Conservation (phyloP, 2,888 invertebrate species). For the Chrysolina americana region DNA sequence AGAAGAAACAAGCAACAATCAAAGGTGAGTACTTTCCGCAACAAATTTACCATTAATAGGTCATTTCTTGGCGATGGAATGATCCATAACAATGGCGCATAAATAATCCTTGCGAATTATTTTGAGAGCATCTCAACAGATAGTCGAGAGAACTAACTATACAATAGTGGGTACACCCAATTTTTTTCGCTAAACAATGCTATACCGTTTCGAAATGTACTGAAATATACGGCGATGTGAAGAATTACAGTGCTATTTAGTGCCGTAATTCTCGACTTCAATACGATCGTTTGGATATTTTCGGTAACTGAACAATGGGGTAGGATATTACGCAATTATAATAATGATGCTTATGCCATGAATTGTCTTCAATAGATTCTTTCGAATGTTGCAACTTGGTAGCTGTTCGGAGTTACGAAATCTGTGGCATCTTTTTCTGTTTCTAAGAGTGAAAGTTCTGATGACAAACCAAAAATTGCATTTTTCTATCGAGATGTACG, state of each 20-base stretch:
- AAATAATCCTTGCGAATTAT: conserved; percentile 24
- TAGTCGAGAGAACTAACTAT: neutral
- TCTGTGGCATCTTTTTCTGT: too few species aligned
- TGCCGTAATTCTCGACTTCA: neutral
- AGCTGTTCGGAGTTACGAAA: too few species aligned
- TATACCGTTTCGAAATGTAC: neutral
- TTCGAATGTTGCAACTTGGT: too few species aligned
- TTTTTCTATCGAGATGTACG: too few species aligned
- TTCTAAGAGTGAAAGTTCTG: too few species aligned
- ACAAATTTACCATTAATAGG: too few species aligned
- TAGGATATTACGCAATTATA: neutral
- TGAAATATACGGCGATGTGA: neutral
- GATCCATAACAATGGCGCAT: conserved; percentile 20
- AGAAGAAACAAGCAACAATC: conserved; percentile 58
- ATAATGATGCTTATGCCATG: neutral
- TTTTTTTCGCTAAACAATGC: conserved; percentile 2
- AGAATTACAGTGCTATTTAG: neutral
- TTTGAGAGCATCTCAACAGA: neutral
- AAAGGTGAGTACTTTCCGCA: conserved; percentile 48
- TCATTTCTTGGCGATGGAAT: neutral
- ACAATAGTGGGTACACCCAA: conserved; percentile 14
- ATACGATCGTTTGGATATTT: neutral
- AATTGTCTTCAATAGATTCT: neutral
- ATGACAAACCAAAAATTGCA: too few species aligned
- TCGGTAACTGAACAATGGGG: conserved; percentile 3